Percentiles rank a stretch among this genome's conserved stretches.
Evolutionary conservation across 2,797 vertebrate species (phyloP).

Genomic region (Benthosema pterotum): DNA sequence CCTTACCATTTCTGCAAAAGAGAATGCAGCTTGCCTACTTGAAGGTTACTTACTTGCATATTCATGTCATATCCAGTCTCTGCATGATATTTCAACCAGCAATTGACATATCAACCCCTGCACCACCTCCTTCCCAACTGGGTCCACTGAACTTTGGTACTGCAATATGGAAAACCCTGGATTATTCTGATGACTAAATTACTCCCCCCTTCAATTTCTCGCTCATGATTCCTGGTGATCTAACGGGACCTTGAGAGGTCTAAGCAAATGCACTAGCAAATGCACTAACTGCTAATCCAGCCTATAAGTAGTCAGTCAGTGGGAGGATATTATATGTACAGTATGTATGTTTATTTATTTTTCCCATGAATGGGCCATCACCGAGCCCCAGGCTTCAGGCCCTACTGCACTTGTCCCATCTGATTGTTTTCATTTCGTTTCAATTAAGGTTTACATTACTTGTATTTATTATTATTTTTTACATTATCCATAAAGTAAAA

Average conservation of each 20-base stretch:
- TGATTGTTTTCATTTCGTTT: too few species aligned
- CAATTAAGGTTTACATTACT: too few species aligned
- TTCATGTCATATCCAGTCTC: too few species aligned
- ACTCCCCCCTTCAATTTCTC: conserved; percentile 19
- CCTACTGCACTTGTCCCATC: conserved; percentile 11
- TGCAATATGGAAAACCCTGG: background rate
- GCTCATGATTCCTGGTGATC: conserved; percentile 32
- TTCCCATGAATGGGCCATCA: conserved; percentile 1
- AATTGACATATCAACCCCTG: background rate
- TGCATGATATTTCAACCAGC: conserved; percentile 13
- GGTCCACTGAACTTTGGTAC: background rate
- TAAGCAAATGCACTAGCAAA: conserved; percentile 31
- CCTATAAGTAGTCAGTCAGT: conserved; percentile 34
- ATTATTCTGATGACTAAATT: conserved; percentile 10
- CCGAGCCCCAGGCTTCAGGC: conserved; percentile 20
- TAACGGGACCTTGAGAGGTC: conserved; percentile 6
- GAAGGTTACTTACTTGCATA: too few species aligned
- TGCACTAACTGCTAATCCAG: conserved; percentile 27
- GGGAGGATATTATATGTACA: too few species aligned
- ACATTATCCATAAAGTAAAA: too few species aligned
- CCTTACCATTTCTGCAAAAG: background rate
- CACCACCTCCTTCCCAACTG: too few species aligned
- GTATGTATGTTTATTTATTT: background rate
- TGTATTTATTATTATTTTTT: too few species aligned
- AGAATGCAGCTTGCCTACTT: too few species aligned